Evolutionary conservation across 1,140 invertebrate species (phyloP).

Genomic region (Drosophila murphyi): DNA sequence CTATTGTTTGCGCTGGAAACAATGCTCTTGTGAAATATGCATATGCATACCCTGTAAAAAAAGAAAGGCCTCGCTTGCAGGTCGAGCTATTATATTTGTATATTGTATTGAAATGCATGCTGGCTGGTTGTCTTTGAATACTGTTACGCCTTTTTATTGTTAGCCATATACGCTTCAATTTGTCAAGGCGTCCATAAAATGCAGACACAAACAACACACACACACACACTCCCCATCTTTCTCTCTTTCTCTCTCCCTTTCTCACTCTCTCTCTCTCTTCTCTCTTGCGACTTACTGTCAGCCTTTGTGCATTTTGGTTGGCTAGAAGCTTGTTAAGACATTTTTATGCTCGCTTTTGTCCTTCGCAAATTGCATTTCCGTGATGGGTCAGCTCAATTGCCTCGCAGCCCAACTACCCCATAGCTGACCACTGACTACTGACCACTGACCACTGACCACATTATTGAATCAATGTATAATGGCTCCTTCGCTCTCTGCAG

Average conservation of each 20-base stretch:
- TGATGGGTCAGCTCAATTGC: constrained; percentile 49
- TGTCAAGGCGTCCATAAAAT: constrained; percentile 74
- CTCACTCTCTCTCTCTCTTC: neutral
- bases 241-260: neutral
- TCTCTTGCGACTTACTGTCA: neutral
- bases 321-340: constrained; percentile 67
- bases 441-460: constrained; percentile 56
- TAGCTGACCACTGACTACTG: neutral
- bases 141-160: constrained; percentile 76
- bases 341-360: constrained; percentile 70
- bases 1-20: constrained; percentile 31
- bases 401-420: neutral
- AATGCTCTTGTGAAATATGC: constrained; percentile 6
- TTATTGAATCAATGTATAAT: constrained; percentile 79
- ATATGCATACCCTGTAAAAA: neutral
- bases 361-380: constrained; percentile 74
- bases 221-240: neutral
- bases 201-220: constrained; percentile 50
- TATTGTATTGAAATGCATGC: constrained; percentile 15
- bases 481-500: constrained; percentile 3
- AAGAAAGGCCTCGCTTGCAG: neutral
- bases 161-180: constrained; percentile 54
- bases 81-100: constrained; percentile 9
- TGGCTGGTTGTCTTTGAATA: constrained; percentile 37
- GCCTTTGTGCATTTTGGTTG: constrained; percentile 29